Evolutionary conservation across 2,888 invertebrate genomes (phyloP), one percentile per base, ranked within the genome.

Genomic region (Drosophila pseudotalamancana): DNA sequence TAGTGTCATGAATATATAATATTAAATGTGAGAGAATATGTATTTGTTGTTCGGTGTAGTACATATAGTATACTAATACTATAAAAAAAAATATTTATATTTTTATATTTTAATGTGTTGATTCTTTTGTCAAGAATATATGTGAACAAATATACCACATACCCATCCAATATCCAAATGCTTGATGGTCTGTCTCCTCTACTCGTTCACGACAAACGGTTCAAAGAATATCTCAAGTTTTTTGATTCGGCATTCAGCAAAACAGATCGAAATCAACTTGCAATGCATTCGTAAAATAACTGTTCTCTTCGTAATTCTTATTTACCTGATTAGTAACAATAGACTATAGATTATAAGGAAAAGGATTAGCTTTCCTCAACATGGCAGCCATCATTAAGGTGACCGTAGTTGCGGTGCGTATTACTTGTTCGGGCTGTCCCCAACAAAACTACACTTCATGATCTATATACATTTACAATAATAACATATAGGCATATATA

Each of bases 371-470:
- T 9, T 21, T 5, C 29, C 5, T n/a, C 11, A 68, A 63, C 46
- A 80, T 80, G 80, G 67, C 80, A 11, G 69, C 72, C n/a, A 68
- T 50, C 11, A 69, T 80, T 42, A 80, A 50, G 48, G 54, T 80
- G 46, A 73, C 67, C 39, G 42, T 39, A 50, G 48, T 40, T n/a
- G 29, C 64, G 77, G 80, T 80, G 27, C 37, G 69, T 70, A 53
- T 21, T 39, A 35, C 11, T 6, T 11, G 1, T 16, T 1, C 0
- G 3, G 6, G 2, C 4, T 21, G 1, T 12, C n/a, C 29, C 3
- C 8, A 48, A 48, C 9, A 25, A 25, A 6, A 18, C 11, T n/a
- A 34, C 16, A 9, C 32, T 32, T 32, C n/a, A 14, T 6, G 14
- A 34, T 8, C 8, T 34, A 35, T 9, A 45, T 16, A 1, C 3